These are phyloP conservation scores for Penaeus monodon DNA, from an alignment of 2,888 invertebrate genomes.

Conservation along the genomic window DNA sequence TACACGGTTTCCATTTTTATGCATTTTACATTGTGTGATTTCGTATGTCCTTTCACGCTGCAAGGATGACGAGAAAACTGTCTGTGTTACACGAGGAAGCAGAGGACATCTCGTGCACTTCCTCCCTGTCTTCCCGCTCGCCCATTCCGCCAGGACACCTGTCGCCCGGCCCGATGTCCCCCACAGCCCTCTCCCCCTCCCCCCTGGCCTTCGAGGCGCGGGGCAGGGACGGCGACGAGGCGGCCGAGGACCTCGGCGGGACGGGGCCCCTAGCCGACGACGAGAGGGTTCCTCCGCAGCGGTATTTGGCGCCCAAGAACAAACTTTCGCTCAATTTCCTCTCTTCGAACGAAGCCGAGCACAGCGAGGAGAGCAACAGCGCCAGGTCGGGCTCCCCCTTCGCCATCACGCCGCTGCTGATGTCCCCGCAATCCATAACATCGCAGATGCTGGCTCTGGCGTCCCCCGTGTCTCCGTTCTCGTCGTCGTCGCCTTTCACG, in stretches of 20 bases:
- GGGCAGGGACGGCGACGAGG: background rate
- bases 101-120: conserved; percentile 35
- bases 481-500: conserved; percentile 50
- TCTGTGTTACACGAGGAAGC: conserved; percentile 58
- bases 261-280: conserved; percentile 22
- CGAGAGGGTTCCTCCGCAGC: background rate
- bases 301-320: background rate
- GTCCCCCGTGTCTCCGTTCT: conserved; percentile 58
- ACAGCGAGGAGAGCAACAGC: background rate
- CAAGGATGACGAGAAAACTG: conserved; percentile 60
- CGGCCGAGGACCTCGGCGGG: background rate
- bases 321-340: too few species aligned
- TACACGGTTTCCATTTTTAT: background rate
- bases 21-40: too few species aligned
- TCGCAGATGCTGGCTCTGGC: conserved; percentile 56
- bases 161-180: background rate
- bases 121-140: conserved; percentile 38
- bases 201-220: background rate
- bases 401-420: conserved; percentile 11
- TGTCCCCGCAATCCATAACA: conserved; percentile 53
- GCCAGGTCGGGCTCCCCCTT: conserved; percentile 5
- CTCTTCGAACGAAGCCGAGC: background rate
- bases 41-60: too few species aligned
- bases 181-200: conserved; percentile 8
- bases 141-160: conserved; percentile 22